Evolutionary conservation across 2,888 invertebrate genomes (phyloP), one percentile per base, ranked within the genome.

Genomic region (Anoncus sp.): DNA sequence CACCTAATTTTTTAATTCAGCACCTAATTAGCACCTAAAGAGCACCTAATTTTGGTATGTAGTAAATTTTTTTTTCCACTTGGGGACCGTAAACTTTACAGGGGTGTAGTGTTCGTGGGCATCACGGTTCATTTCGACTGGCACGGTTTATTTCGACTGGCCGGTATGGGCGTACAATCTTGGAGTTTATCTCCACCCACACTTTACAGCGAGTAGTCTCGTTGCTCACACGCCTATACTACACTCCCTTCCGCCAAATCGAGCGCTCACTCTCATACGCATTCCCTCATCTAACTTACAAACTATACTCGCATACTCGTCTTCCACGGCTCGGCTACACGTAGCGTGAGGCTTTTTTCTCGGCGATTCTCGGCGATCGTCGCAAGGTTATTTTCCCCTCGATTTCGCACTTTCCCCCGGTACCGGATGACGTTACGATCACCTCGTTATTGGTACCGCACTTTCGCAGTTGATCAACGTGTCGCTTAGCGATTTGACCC

Each of bases 401-500:
- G 20, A 35, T 35, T 18, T 10, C 57, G 57, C 57, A 57, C 57
- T 35, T 57, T 38, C 18, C 10, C 35, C 16, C 57, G 57, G 38
- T 57, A 35, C 35, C 35, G 2, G 57, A 57, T 35, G 57, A 6
- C 12, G 1, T 20, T 51, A n/a, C 47, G 51, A 18, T 51, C 47
- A 12, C 38, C 7, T n/a, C 38, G 38, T 35, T 49, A 18, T 38
- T 12, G 35, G 20, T 57, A 1, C 59, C 59, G 40, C 24, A 24
- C 40, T 60, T 43, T 10, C 16, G 22, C 24, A 60, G 40, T n/a
- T 75, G 75, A 43, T 79, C 70, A 0, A 47, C 55, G 22, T 75
- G 72, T n/a, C 71, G 75, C 40, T 79, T 62, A 12, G 18, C 71
- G 9, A 20, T 55, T 4, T 22, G 1, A 3, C 62, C 67, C 18